These are phyloP conservation scores for Egretta garzetta DNA, from an alignment of 2,113 vertebrate genomes.

Conservation along the genomic window DNA sequence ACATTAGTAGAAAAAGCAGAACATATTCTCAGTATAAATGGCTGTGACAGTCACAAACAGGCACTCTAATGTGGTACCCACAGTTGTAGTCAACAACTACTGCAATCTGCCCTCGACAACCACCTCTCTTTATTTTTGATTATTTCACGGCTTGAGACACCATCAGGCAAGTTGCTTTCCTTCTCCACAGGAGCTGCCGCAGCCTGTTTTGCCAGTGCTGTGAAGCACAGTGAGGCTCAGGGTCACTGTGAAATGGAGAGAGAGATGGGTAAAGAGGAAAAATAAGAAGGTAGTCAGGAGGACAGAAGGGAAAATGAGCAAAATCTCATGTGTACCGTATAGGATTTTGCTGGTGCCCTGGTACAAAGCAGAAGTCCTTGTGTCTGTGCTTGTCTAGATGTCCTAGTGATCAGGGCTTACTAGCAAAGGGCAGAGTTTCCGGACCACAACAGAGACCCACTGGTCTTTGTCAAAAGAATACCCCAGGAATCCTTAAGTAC, in stretches of 20 bases:
- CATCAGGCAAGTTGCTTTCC: conserved; percentile 13
- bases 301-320: neutral
- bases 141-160: conserved; percentile 38
- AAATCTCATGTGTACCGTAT: neutral
- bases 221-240: neutral
- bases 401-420: neutral
- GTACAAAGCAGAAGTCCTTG: neutral
- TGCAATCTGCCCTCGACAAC: neutral
- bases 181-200: conserved; percentile 12
- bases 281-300: neutral
- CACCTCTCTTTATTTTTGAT: neutral
- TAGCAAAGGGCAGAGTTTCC: neutral
- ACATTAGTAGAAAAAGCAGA: neutral
- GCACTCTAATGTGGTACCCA: neutral
- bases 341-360: neutral
- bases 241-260: conserved; percentile 2
- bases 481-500: neutral
- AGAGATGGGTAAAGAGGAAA: neutral
- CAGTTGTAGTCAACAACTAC: conserved; percentile 14
- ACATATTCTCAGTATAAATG: neutral
- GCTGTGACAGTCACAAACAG: neutral
- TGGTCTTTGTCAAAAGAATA: neutral
- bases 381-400: neutral
- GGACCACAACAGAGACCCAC: neutral
- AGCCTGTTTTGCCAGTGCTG: conserved; percentile 10